Evolutionary conservation across 1,140 invertebrate species (phyloP).

Genomic region (Drosophila albomicans): DNA sequence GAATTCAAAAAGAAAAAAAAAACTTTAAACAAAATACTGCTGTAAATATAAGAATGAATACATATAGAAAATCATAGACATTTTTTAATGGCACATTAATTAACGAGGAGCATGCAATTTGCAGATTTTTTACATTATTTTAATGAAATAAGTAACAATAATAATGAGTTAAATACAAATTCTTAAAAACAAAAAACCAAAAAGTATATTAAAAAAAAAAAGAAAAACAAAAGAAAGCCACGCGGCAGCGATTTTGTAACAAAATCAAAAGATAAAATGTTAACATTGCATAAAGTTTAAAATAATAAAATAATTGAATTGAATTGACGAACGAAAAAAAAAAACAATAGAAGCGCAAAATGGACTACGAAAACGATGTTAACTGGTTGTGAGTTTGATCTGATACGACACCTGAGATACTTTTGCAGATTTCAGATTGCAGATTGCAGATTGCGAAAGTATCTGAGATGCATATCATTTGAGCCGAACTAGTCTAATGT

Average conservation of each 20-base stretch:
- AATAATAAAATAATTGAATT: conserved; percentile 33
- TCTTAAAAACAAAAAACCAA: conserved; percentile 39
- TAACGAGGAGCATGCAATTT: conserved; percentile 73
- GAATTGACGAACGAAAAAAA: conserved; percentile 12
- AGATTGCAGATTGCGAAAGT: conserved; percentile 18
- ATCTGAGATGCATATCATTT: conserved; percentile 48
- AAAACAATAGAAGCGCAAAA: conserved; percentile 38
- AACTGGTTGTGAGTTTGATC: conserved; percentile 68
- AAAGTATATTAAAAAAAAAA: conserved; percentile 29
- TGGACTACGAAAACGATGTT: conserved; percentile 53
- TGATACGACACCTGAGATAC: conserved; percentile 49
- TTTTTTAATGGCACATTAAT: conserved; percentile 82
- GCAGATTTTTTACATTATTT: conserved; percentile 81
- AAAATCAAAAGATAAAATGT: conserved; percentile 81
- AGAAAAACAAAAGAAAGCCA: conserved; percentile 43
- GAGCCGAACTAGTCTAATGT: conserved; percentile 62
- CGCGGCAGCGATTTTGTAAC: conserved; percentile 71
- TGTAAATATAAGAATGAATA: conserved; percentile 84
- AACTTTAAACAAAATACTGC: conserved; percentile 64
- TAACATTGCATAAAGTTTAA: conserved; percentile 78
- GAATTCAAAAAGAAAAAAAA: conserved; percentile 33
- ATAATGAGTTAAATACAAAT: conserved; percentile 55
- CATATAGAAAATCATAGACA: conserved; percentile 79
- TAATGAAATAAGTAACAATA: conserved; percentile 66
- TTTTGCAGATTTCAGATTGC: neutral